Evolutionary conservation across 1,140 invertebrate species (phyloP).

Genomic region (Rhopalosiphum maidis): DNA sequence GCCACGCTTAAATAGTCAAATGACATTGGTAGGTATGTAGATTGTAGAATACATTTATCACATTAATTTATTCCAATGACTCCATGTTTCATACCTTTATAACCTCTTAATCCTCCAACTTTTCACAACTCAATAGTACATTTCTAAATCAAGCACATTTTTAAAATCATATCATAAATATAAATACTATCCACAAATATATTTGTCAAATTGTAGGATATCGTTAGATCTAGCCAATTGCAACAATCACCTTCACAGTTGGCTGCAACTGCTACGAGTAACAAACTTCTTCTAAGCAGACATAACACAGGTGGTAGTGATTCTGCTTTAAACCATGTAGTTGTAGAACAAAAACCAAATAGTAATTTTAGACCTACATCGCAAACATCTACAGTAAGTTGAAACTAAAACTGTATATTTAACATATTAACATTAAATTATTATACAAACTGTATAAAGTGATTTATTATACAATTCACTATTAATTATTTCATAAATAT

Average conservation of each 20-base stretch:
- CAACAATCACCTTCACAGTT: conserved; percentile 16
- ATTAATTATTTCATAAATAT: no score
- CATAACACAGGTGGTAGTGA: conserved; percentile 44
- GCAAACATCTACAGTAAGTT: conserved; percentile 38
- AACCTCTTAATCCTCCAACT: neutral
- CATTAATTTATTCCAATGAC: neutral
- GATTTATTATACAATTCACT: neutral
- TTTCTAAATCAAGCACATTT: neutral
- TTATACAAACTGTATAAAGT: neutral
- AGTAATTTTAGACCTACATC: conserved; percentile 7
- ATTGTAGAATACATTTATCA: neutral
- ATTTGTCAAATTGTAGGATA: conserved; percentile 33
- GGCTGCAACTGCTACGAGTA: neutral
- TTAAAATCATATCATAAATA: neutral
- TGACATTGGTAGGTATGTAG: neutral
- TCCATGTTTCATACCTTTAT: neutral
- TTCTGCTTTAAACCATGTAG: conserved; percentile 47
- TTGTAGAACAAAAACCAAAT: conserved; percentile 31
- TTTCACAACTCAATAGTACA: neutral
- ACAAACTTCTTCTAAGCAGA: conserved; percentile 32
- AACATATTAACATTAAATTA: neutral
- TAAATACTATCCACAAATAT: conserved; percentile 3
- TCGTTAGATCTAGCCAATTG: conserved; percentile 33
- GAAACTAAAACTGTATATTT: neutral
- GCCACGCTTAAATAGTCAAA: neutral